A percentile compares a stretch with the other conserved stretches of the same genome.
Conservation (phyloP, 2,888 invertebrate genomes). For the Drosophila rellima region DNA sequence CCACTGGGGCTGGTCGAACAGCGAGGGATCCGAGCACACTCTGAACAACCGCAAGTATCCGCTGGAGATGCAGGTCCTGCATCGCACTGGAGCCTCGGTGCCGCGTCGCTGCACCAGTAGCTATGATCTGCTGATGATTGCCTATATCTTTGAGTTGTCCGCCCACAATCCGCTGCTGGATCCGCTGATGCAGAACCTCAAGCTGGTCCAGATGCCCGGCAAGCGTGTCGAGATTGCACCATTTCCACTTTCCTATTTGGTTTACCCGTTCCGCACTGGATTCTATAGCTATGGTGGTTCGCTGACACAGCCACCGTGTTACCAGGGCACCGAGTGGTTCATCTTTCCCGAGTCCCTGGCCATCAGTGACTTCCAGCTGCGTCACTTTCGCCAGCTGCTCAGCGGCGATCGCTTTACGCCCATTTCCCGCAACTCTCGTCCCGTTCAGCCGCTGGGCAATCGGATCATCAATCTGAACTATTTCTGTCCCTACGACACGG, state of each 20-base stretch:
- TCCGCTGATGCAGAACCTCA: constrained; percentile 86
- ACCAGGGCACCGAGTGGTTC: constrained; percentile 88
- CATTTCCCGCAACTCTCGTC: constrained; percentile 84
- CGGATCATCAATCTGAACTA: constrained; percentile 79
- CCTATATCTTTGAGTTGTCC: constrained; percentile 87
- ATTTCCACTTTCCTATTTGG: constrained; percentile 87
- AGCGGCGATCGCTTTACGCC: constrained; percentile 74
- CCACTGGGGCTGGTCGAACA: constrained; percentile 88
- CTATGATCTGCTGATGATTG: constrained; percentile 86
- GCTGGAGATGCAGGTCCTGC: constrained; percentile 87
- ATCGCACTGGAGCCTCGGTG: constrained; percentile 73
- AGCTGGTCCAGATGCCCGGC: constrained; percentile 85
- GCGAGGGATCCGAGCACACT: constrained; percentile 88
- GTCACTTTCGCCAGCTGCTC: constrained; percentile 83
- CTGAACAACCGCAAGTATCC: constrained; percentile 87
- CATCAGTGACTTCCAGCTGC: constrained; percentile 87
- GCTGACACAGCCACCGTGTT: constrained; percentile 87
- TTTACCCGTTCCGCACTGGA: constrained; percentile 86
- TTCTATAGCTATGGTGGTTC: constrained; percentile 88
- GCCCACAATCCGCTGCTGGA: constrained; percentile 87
- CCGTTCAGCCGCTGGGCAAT: constrained; percentile 81
- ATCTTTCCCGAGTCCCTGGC: constrained; percentile 87
- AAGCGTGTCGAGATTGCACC: constrained; percentile 86
- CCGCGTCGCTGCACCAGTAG: constrained; percentile 71
- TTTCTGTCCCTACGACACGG: constrained; percentile 76